Conservation (phyloP, 2,888 invertebrate genomes). For the Augochlorella aurata region DNA sequence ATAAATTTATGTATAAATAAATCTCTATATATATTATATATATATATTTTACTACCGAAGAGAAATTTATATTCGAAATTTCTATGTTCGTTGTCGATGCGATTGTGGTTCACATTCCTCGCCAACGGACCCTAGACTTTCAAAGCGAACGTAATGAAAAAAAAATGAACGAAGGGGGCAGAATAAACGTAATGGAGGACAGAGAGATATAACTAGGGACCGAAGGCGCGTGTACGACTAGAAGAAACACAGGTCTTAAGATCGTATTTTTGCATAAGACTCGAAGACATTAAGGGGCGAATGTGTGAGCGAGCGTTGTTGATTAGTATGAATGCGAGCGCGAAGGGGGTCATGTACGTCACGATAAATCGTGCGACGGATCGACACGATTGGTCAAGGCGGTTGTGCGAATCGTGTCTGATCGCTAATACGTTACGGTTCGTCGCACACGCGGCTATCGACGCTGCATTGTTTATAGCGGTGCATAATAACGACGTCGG, state of each 20-base stretch:
- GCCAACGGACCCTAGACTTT: slow-evolving; percentile 58
- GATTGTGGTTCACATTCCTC: slow-evolving; percentile 81
- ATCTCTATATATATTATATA: slow-evolving; percentile 53
- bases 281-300: slow-evolving; percentile 39
- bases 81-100: slow-evolving; percentile 78
- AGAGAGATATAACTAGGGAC: slow-evolving; percentile 40
- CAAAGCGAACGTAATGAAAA: not conserved
- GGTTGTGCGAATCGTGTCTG: not conserved
- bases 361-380: not conserved
- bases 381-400: not conserved
- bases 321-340: not conserved
- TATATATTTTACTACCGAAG: slow-evolving; percentile 80
- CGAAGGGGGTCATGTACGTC: not conserved
- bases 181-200: slow-evolving; percentile 7
- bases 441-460: not conserved
- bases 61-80: slow-evolving; percentile 81
- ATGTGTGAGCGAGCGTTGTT: slow-evolving; percentile 6
- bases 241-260: slow-evolving; percentile 48
- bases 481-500: not conserved
- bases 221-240: slow-evolving; percentile 57
- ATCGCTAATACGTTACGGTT: not conserved
- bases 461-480: not conserved
- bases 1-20: slow-evolving; percentile 51
- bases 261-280: slow-evolving; percentile 75
- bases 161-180: not conserved